Evolutionary conservation across 2,888 invertebrate species (phyloP), one percentile per base, ranked within the genome.

Genomic region (Chironomus riparius): DNA sequence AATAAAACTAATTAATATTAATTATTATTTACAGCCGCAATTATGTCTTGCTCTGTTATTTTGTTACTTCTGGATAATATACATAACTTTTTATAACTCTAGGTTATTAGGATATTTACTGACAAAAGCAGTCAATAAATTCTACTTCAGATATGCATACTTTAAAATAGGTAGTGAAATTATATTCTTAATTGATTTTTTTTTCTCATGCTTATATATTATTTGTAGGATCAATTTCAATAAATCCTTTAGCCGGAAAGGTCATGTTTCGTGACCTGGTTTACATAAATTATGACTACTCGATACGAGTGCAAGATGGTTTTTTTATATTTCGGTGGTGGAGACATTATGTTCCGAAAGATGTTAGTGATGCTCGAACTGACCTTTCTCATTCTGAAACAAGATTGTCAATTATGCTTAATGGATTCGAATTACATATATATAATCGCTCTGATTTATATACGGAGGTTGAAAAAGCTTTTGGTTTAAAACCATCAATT

Each of bases 281-380:
- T 76, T 97, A 94, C 81, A 93, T 97, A 77, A 96, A 94, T 78
- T 93, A 94, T 81, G 98, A 99, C 86, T 97, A 93, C 84, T 93
- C 95, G 47, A 84, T 97, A 62, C 88, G 97, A 78, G 90, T 97
- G 78, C 97, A 97, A 83, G 98, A 98, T 86, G 98, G 98, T 2
- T 97, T 96, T 88, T 87, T 97, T 78, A 95, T 98, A 85, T 98
- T 99, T 85, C 88, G 97, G 71, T 99, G 97, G 95, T 99, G 98
- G 98, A 87, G 95, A 78, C 93, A 95, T 48, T 97, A 97, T 83
- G 92, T 96, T 72, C 95, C 95, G 70, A 96, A 95, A 85, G 95
- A 96, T 87, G 93, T 95, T 50, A 94, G 94, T 74, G 97, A 97
- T 90, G 96, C 76, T 65, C 77, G 74, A 0, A 22, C 85, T 95